Evolutionary conservation across 1,140 invertebrate genomes (phyloP).

Genomic region (Stegodyphus mimosarum): DNA sequence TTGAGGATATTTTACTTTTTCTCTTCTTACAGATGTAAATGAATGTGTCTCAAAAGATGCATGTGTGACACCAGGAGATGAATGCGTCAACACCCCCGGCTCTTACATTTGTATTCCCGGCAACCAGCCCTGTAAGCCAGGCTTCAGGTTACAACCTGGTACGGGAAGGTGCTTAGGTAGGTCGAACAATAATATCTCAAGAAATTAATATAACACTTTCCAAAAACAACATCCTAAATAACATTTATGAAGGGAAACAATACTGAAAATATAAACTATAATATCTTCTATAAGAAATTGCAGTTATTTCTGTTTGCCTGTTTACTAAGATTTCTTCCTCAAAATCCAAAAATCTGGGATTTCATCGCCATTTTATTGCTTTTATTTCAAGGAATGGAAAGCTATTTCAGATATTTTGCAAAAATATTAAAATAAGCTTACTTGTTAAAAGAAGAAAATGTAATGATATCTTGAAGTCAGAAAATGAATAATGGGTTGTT

Average conservation of each 20-base stretch:
- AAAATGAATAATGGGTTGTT: too few species aligned
- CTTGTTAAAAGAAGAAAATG: too few species aligned
- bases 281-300: not conserved
- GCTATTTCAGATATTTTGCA: too few species aligned
- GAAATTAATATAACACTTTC: not conserved
- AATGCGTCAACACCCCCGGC: constrained; percentile 64
- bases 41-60: not conserved
- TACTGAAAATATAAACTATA: not conserved
- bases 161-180: constrained; percentile 64
- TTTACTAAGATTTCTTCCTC: too few species aligned
- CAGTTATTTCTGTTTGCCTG: not conserved
- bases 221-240: not conserved
- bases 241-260: not conserved
- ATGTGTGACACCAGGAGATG: not conserved
- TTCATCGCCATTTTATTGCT: too few species aligned
- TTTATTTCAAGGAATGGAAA: too few species aligned
- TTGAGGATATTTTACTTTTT: not conserved
- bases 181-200: constrained; percentile 64
- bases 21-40: not conserved
- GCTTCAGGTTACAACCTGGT: constrained; percentile 69
- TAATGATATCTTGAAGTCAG: too few species aligned
- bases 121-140: constrained; percentile 68
- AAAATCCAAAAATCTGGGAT: too few species aligned
- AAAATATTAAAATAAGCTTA: too few species aligned
- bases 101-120: constrained; percentile 71